Conservation (phyloP, 2,113 vertebrate species). For the Gnathonemus longibarbis region DNA sequence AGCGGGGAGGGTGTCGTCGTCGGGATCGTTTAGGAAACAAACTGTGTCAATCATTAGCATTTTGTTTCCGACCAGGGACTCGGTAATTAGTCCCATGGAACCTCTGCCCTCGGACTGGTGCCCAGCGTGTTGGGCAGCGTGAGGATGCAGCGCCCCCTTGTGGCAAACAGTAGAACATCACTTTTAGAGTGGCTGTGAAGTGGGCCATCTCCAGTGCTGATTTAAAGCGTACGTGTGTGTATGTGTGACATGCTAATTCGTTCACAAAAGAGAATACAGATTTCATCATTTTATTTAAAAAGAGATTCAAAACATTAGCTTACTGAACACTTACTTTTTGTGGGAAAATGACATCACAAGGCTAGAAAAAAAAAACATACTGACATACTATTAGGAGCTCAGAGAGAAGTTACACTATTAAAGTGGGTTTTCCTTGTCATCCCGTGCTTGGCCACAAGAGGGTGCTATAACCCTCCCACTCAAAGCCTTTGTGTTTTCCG, state of each 20-base stretch:
- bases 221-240: background rate
- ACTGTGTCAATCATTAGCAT: constrained; percentile 55
- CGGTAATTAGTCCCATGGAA: constrained; percentile 66
- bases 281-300: background rate
- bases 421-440: background rate
- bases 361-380: background rate
- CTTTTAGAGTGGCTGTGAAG: background rate
- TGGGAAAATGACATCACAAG: background rate
- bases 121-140: background rate
- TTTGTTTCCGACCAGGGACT: constrained; percentile 53
- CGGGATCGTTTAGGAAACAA: constrained; percentile 10
- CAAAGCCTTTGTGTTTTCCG: background rate
- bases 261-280: background rate
- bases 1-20: background rate
- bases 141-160: constrained; percentile 54
- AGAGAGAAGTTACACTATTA: background rate
- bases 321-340: background rate
- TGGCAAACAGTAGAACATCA: constrained; percentile 23
- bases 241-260: background rate
- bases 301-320: background rate
- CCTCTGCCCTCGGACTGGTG: constrained; percentile 23
- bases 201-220: background rate
- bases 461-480: background rate
- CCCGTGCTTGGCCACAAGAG: background rate
- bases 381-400: background rate